phyloP scores from a whole-genome alignment of 2,113 vertebrate species.

The Nyctereutes procyonoides region DNA sequence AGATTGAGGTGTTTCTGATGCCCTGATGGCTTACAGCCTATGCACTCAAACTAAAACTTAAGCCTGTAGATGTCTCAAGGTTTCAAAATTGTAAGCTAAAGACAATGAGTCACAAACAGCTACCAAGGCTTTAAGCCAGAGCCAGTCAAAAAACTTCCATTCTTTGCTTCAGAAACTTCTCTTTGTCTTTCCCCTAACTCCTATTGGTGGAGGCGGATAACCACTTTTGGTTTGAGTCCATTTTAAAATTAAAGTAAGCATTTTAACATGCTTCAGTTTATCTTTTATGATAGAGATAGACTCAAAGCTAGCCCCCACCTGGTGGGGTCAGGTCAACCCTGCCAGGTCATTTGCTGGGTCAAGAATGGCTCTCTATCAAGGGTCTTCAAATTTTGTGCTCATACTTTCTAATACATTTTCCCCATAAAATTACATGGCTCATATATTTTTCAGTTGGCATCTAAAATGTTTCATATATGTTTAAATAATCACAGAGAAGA shows the following conservation, averaged over 20 bases:
- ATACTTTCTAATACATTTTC: neutral
- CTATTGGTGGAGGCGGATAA: neutral
- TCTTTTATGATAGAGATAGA: neutral
- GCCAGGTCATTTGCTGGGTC: neutral
- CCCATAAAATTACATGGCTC: neutral
- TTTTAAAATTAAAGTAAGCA: neutral
- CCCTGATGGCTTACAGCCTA: rapidly evolving
- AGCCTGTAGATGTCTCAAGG: neutral
- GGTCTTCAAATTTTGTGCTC: neutral
- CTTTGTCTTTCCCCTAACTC: neutral
- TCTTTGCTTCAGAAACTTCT: neutral
- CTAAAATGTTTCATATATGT: neutral
- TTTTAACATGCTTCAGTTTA: neutral
- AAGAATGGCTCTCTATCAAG: neutral
- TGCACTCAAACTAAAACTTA: neutral
- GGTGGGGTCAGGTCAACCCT: neutral
- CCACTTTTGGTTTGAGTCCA: rapidly evolving
- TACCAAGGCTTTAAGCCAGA: neutral
- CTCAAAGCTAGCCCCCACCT: neutral
- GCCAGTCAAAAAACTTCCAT: too few relatives aligned
- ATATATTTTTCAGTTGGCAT: neutral
- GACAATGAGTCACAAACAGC: neutral
- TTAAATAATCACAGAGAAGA: neutral
- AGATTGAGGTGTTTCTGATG: neutral
- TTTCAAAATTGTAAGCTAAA: neutral